phyloP scores from a whole-genome alignment of 2,797 vertebrate genomes.

The Oceanodroma leucorhoa region DNA sequence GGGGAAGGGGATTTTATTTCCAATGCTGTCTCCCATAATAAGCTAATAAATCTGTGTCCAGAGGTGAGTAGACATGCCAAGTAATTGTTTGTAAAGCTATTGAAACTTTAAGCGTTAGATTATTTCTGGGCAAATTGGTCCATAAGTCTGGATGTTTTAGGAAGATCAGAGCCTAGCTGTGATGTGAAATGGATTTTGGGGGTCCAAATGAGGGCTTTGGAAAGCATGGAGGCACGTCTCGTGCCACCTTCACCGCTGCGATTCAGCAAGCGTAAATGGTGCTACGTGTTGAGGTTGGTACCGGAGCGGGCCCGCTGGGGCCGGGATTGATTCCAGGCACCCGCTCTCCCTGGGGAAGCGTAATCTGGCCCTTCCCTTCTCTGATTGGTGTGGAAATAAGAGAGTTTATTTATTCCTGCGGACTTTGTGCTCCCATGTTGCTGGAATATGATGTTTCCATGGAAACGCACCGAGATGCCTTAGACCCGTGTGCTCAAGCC shows the following conservation, averaged over 20 bases:
- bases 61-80: not conserved
- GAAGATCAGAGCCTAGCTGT: not conserved
- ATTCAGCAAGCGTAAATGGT: too few species aligned
- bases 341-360: fast-evolving
- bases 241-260: not conserved
- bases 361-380: not conserved
- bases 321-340: fast-evolving
- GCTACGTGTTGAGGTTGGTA: not conserved
- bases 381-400: not conserved
- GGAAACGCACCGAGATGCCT: not conserved
- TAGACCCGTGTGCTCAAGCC: not conserved
- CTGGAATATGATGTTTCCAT: not conserved
- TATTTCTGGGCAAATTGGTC: not conserved
- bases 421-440: not conserved
- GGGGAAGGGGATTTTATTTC: not conserved
- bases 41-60: not conserved
- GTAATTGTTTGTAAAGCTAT: not conserved
- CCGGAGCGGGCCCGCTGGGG: fast-evolving
- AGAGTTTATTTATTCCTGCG: not conserved
- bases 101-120: not conserved
- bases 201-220: not conserved
- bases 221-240: fast-evolving
- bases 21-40: not conserved
- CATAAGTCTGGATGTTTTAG: not conserved
- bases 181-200: not conserved